Evolutionary conservation across 2,797 vertebrate species (phyloP), one percentile per base, ranked within the genome.

Genomic region (Myoxocephalus aenaeus): DNA sequence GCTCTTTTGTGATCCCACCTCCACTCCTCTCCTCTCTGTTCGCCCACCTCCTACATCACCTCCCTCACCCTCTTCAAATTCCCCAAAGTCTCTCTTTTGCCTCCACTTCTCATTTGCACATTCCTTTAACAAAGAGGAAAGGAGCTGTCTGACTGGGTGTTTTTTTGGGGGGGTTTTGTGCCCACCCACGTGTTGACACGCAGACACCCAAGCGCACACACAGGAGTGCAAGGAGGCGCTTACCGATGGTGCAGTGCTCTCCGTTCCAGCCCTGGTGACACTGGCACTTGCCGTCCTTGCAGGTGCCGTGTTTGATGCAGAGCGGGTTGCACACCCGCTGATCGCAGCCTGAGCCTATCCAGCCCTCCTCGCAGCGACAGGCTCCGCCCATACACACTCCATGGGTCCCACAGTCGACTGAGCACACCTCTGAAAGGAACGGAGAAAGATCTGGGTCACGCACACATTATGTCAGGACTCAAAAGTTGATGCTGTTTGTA

Each of bases 211-310:
- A 62, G 44, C 72, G 0, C 83, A 51, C 82, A 68, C 56, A 40
- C 73, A 42, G 1, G 32, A 15, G 18, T 15, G 57, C 44, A 17
- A 34, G 12, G 5, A 61, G 13, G 44, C 7, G 10, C 98, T 94
- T 95, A 99, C 98, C 98, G 86, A 99, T 99, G 96, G 98, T 99
- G 96, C 98, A 99, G 96, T 99, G 98, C 94, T 99, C 98, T 94
- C 98, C 98, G 92, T 99, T 99, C 98, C 98, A 99, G 95, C 98
- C 98, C 94, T 98, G 97, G 95, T 97, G 97, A 95, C 98, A 99
- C 96, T 99, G 97, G 95, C 98, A 99, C 94, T 98, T 99, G 85
- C 98, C 98, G 75, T 99, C 98, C 94, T 98, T 99, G 96, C 98
- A 99, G 95, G 96, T 97, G 82, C 98, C 98, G 20, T 99, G 98